Conservation (phyloP, 2,797 vertebrate species). For the Enteromius viviparus region DNA sequence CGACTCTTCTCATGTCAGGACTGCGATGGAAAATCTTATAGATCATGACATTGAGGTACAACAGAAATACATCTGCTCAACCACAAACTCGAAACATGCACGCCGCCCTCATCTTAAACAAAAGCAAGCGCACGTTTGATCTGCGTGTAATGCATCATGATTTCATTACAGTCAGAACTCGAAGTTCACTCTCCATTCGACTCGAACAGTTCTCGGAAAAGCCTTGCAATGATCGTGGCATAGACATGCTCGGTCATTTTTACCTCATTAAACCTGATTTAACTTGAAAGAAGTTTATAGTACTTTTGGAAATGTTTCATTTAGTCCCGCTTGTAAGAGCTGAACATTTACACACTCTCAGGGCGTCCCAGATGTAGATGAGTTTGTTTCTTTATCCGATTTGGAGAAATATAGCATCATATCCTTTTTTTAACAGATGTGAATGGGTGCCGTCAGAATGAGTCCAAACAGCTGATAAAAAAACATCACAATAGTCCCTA, state of each 20-base stretch:
- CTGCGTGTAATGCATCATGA: conserved; percentile 69
- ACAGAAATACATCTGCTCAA: conserved; percentile 64
- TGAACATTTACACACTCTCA: not conserved
- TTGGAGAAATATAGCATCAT: not conserved
- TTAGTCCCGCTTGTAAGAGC: not conserved
- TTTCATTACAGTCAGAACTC: conserved; percentile 68
- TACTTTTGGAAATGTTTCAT: not conserved
- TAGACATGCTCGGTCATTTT: not conserved
- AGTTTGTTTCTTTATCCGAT: not conserved
- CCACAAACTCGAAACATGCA: conserved; percentile 70
- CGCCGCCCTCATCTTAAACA: conserved; percentile 63
- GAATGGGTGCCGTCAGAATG: conserved; percentile 3
- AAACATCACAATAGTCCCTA: not conserved
- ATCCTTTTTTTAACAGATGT: not conserved
- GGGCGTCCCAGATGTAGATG: not conserved
- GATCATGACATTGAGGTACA: conserved; percentile 67
- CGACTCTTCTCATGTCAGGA: conserved; percentile 8
- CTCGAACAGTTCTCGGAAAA: conserved; percentile 55
- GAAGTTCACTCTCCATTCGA: conserved; percentile 44
- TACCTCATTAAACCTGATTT: not conserved
- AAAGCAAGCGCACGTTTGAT: conserved; percentile 63
- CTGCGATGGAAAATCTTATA: conserved; percentile 61
- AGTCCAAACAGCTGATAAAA: not conserved
- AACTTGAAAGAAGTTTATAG: not conserved
- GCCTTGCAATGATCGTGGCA: conserved; percentile 45